Evolutionary conservation across 2,113 vertebrate genomes (phyloP).

Genomic region (Daphoenositta chrysoptera): DNA sequence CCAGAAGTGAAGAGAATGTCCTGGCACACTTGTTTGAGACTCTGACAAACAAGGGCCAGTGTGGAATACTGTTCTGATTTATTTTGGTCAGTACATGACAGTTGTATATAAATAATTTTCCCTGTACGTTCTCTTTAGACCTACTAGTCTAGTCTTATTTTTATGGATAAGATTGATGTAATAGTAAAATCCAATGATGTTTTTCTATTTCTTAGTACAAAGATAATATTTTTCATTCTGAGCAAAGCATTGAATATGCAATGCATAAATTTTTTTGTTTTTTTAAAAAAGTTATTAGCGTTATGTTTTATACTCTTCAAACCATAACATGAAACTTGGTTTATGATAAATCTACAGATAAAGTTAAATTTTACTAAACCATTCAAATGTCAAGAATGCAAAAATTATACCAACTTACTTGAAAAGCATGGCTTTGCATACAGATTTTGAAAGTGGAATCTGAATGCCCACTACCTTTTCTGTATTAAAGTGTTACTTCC

Average conservation of each 20-base stretch:
- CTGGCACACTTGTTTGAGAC: not conserved
- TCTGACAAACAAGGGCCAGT: not conserved
- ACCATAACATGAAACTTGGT: not conserved
- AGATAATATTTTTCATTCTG: not conserved
- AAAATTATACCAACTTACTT: not conserved
- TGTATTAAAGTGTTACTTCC: not conserved
- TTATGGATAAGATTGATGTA: not conserved
- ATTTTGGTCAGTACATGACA: not conserved
- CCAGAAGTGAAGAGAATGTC: not conserved
- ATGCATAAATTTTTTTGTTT: not conserved
- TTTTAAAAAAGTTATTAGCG: not conserved
- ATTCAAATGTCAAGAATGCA: not conserved
- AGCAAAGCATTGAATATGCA: not conserved
- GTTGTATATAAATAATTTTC: not conserved
- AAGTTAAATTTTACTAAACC: not conserved
- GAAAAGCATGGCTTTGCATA: constrained; percentile 44
- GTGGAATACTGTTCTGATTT: not conserved
- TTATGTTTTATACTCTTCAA: not conserved
- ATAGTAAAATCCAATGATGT: not conserved
- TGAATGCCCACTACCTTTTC: not conserved
- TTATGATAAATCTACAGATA: not conserved
- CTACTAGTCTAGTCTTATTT: not conserved
- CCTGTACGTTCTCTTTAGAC: not conserved
- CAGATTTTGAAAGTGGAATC: constrained; percentile 26
- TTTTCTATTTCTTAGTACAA: not conserved